Percentiles rank a stretch among this genome's conserved stretches.
Evolutionary conservation across 2,797 vertebrate species (phyloP).

Genomic region (Chromis chromis): DNA sequence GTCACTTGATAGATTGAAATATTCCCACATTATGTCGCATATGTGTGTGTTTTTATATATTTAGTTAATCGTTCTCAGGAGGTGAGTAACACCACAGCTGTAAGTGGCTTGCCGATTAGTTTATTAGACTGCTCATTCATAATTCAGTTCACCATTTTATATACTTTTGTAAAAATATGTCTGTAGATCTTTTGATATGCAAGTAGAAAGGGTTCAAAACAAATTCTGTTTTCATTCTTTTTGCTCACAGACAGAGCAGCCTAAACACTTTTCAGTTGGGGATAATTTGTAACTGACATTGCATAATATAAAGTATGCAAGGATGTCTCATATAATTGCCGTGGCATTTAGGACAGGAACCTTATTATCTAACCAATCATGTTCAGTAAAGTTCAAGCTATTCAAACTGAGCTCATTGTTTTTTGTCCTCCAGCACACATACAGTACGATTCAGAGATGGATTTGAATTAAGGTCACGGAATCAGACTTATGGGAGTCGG

Average conservation of each 20-base stretch:
- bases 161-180: slow-evolving; percentile 1
- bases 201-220: slow-evolving; percentile 6
- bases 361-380: slow-evolving; percentile 55
- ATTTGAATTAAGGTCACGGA: neutral
- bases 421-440: neutral
- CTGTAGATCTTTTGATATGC: slow-evolving; percentile 23
- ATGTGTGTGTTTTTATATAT: neutral
- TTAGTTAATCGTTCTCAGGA: slow-evolving; percentile 22
- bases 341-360: slow-evolving; percentile 51
- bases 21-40: neutral
- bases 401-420: slow-evolving; percentile 9
- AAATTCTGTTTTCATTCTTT: slow-evolving; percentile 16
- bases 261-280: slow-evolving; percentile 21
- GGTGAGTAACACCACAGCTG: slow-evolving; percentile 11
- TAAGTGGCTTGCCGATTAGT: slow-evolving; percentile 37
- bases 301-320: slow-evolving; percentile 20
- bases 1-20: neutral
- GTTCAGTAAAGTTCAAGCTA: slow-evolving; percentile 47
- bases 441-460: neutral
- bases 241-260: neutral
- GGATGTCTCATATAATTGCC: slow-evolving; percentile 44
- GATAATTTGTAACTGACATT: slow-evolving; percentile 47
- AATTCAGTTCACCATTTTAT: slow-evolving; percentile 27
- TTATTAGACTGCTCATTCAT: slow-evolving; percentile 36
- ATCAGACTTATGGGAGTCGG: neutral